These are phyloP conservation scores for Caenorhabditis tropicalis DNA, from an alignment of 1,140 invertebrate genomes.

Conservation along the genomic window DNA sequence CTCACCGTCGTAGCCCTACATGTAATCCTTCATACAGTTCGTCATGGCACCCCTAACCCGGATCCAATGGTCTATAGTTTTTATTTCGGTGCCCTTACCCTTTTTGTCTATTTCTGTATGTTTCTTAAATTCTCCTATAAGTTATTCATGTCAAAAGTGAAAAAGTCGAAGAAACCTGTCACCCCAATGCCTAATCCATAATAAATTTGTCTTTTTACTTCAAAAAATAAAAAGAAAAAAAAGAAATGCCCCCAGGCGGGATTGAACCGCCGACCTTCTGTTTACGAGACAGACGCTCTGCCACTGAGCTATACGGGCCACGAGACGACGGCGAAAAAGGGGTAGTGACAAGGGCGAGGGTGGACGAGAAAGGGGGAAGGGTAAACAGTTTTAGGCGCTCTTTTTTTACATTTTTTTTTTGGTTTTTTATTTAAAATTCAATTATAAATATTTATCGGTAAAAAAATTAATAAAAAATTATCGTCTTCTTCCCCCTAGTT, in stretches of 20 bases:
- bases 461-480: neutral
- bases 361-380: neutral
- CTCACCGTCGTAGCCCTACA: neutral
- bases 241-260: constrained; percentile 4
- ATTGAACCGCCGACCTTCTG: constrained; percentile 19
- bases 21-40: neutral
- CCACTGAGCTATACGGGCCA: constrained; percentile 4
- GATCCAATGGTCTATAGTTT: neutral
- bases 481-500: neutral
- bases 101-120: constrained; percentile 17
- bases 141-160: neutral
- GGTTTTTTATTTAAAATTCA: too few relatives aligned
- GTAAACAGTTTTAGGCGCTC: neutral
- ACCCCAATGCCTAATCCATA: neutral
- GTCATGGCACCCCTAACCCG: neutral
- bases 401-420: too few relatives aligned
- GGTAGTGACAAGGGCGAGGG: neutral
- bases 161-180: neutral
- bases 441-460: too few relatives aligned
- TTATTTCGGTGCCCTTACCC: neutral
- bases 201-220: neutral
- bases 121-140: neutral
- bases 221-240: neutral
- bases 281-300: constrained; percentile 7
- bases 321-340: too few relatives aligned